Evolutionary conservation across 92 coral and sea anemone species (phyloP), one percentile per base, ranked within the genome.

Genomic region (Paragorgia papillata): DNA sequence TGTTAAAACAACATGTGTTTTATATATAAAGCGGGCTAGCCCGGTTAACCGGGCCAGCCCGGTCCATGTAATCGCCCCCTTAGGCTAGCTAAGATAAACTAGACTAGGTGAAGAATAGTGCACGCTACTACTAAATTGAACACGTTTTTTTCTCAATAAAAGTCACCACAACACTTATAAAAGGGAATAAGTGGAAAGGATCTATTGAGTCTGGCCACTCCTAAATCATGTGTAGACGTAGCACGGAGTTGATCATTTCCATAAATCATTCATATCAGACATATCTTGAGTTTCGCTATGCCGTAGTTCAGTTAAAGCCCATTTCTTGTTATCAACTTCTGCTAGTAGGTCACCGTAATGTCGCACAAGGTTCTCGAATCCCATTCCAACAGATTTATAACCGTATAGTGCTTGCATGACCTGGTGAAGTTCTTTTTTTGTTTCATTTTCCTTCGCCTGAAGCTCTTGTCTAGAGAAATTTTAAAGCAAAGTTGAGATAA

Each of bases 291-390:
- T 40, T 57, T 84, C 90, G 32, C 66, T 91, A 48, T 89, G 97
- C 26, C 95, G 70, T 20, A 94, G 81, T 75, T 94, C 98, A 64
- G 94, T 82, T 48, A 94, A 70, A 1, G 98, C 98, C 98, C 98
- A 94, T 83, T 89, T 94, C 86, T 94, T 94, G 82, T 94, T 94
- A 71, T 94, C 98, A 10, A 94, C 91, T 82, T 94, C 98, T 22
- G 86, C 85, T 41, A 86, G 79, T 3, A 91, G 87, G 14, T 82
- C 48, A 13, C 87, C 85, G 75, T 91, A 94, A 27, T 91, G 92
- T 64, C 84, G 84, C 26, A 91, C 98, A 28, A 94, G 87, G n/a
- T 80, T 69, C 28, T 91, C 98, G 39, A 91, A 94, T 2, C 98
- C 98, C 98, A 94, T 89, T 18, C 98, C 98, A 4, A 94, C 95